A percentile compares a stretch with the other conserved stretches of the same genome.
Evolutionary conservation across 2,888 invertebrate genomes (phyloP).

Genomic region (Elmis aenea): DNA sequence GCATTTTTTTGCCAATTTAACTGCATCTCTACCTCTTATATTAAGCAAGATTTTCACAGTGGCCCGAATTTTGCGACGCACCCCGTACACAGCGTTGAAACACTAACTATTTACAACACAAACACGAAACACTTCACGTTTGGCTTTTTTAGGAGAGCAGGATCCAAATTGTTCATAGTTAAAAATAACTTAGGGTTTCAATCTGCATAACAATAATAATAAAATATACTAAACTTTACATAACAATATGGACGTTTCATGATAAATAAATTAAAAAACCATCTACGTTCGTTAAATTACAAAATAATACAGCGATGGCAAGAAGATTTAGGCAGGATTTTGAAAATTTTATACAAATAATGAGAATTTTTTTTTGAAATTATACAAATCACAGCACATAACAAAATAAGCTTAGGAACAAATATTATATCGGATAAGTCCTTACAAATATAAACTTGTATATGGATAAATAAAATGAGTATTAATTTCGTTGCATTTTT

Average conservation of each 20-base stretch:
- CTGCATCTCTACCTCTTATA: too few relatives aligned
- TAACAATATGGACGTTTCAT: constrained; percentile 18
- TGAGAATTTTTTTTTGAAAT: constrained; percentile 14
- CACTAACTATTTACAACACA: too few relatives aligned
- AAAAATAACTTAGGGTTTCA: too few relatives aligned
- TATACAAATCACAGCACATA: constrained; percentile 47
- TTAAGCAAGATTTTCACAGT: too few relatives aligned
- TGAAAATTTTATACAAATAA: constrained; percentile 17
- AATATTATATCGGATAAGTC: constrained; percentile 26
- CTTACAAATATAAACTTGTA: too few relatives aligned
- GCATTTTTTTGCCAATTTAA: too few relatives aligned
- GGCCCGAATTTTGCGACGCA: too few relatives aligned
- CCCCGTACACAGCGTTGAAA: too few relatives aligned
- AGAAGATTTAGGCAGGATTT: constrained; percentile 45
- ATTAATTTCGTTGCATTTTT: constrained; percentile 1
- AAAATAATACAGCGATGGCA: constrained; percentile 48
- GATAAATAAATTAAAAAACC: constrained; percentile 22
- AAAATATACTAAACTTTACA: constrained; percentile 21
- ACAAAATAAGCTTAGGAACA: constrained; percentile 44
- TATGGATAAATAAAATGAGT: not conserved
- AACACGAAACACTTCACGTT: too few relatives aligned
- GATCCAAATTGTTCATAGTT: too few relatives aligned
- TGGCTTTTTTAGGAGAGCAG: too few relatives aligned
- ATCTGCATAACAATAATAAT: constrained; percentile 14
- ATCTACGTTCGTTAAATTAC: not conserved